phyloP scores from a whole-genome alignment of 2,888 invertebrate genomes.

The Synergus itoensis region DNA sequence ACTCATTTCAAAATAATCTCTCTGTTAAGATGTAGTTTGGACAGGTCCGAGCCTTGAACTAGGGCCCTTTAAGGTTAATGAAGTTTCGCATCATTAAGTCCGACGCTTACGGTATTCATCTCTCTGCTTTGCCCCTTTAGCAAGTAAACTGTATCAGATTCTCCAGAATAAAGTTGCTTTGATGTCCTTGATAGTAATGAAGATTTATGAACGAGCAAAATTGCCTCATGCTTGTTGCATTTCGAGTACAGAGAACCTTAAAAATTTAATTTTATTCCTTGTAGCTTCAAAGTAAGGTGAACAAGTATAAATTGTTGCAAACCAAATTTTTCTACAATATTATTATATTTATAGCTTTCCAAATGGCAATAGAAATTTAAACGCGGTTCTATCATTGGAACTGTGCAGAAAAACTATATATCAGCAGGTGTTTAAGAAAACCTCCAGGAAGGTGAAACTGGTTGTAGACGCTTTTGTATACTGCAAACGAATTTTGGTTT shows the following conservation, averaged over 20 bases:
- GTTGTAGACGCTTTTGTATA: neutral
- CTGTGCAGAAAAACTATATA: no score
- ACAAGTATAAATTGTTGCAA: neutral
- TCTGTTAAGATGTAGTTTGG: neutral
- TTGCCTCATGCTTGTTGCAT: neutral
- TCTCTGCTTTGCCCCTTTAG: neutral
- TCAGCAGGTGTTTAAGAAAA: no score
- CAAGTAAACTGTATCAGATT: neutral
- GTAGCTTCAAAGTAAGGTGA: neutral
- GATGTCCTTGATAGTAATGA: neutral
- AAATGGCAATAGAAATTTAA: no score
- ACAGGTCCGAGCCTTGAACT: neutral
- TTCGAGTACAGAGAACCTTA: neutral
- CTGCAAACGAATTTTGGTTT: neutral
- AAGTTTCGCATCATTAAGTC: neutral
- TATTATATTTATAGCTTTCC: no score
- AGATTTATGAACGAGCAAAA: neutral
- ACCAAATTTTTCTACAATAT: neutral
- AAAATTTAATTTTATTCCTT: neutral
- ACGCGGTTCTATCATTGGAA: no score
- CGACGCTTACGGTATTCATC: constrained; percentile 2
- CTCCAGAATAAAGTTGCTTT: neutral
- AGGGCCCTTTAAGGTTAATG: neutral
- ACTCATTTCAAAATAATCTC: neutral
- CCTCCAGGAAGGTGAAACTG: neutral